phyloP scores from a whole-genome alignment of 2,888 invertebrate species.

The Crematogaster levior region DNA sequence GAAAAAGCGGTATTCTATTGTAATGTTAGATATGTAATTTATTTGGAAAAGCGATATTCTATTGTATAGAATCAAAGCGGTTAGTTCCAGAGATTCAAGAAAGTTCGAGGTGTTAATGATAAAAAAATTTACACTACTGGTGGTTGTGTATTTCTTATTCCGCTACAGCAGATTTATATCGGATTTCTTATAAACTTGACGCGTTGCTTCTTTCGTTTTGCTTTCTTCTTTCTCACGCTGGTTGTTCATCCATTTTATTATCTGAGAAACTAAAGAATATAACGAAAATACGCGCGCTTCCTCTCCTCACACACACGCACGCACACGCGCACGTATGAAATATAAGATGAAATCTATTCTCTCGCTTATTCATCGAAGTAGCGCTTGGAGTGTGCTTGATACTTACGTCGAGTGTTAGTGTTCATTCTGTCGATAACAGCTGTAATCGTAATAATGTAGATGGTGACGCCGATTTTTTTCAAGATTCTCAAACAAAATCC shows the following conservation, averaged over 20 bases:
- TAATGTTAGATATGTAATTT: not conserved
- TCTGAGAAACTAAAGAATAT: not conserved
- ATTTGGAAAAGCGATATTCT: not conserved
- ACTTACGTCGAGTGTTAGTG: constrained; percentile 22
- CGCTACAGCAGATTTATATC: not conserved
- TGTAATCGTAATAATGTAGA: constrained; percentile 41
- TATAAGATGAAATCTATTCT: constrained; percentile 40
- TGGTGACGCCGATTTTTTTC: constrained; percentile 1
- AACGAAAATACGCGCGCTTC: constrained; percentile 6
- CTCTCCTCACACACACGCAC: too few relatives aligned
- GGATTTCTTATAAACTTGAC: constrained; percentile 31
- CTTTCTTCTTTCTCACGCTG: not conserved
- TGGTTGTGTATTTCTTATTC: constrained; percentile 4
- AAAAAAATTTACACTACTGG: not conserved
- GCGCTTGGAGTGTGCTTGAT: constrained; percentile 20
- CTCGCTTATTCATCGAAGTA: constrained; percentile 33
- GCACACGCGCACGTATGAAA: not conserved
- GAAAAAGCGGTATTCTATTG: too few relatives aligned
- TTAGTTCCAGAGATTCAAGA: not conserved
- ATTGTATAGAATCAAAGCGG: not conserved
- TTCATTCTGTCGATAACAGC: constrained; percentile 28
- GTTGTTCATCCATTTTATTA: constrained; percentile 21
- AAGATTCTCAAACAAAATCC: not conserved
- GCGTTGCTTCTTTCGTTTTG: not conserved
- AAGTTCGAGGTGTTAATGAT: not conserved